Evolutionary conservation across 2,888 invertebrate species (phyloP), one percentile per base, ranked within the genome.

Genomic region (Mantis religiosa): DNA sequence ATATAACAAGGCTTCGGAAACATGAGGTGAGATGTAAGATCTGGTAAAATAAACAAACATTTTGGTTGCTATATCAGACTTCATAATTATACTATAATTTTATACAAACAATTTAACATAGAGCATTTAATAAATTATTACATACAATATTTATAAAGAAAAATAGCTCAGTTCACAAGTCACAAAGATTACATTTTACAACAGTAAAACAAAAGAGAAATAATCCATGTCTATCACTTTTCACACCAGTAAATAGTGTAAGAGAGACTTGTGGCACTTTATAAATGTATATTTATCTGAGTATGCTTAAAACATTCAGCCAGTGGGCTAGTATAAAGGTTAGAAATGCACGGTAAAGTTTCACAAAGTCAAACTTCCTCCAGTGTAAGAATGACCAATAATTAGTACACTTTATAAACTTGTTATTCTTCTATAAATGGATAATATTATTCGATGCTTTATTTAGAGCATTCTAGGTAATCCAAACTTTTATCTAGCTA

Each of bases 151-250:
- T 86, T 86, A 41, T 41, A 86, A 86, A 86, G 86, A 81, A 86
- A 86, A 86, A 71, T 71, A 81, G 54, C 25, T 86, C 54, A 54
- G 71, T 54, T 81, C 86, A 86, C 86, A 86, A 81, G 27, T 86
- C 86, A 86, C 86, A 86, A 71, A 86, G 28, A 86, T 86, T 86
- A 86, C 81, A 86, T 86, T 86, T 71, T 81, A 86, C 86, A 86
- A 86, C 81, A 86, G 47, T 86, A 86, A 86, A 81, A 86, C 25
- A 81, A 86, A 86, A 14, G 28, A 85, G 34, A 84, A 84, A n/a
- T 27, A 28, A 28, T n/a, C 54, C 15, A 25, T 71, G 6, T 71
- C 54, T 71, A 71, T 85, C 27, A 81, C 81, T 86, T 54, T 54
- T 71, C 25, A 86, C 41, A 81, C 20, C 86, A 86, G 81, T 81